phyloP scores from a whole-genome alignment of 1,140 invertebrate genomes.

The Meloidogyne exigua region DNA sequence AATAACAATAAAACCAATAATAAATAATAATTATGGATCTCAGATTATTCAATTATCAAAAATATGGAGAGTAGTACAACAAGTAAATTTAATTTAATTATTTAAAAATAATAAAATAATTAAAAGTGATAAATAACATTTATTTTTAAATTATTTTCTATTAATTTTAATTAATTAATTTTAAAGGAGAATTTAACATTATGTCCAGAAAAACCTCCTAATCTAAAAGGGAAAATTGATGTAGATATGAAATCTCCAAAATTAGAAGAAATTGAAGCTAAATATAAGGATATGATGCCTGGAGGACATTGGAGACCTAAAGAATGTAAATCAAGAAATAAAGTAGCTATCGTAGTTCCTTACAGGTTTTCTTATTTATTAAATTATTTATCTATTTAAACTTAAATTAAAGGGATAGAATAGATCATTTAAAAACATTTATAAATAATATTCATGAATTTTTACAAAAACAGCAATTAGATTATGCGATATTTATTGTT shows the following conservation, averaged over 20 bases:
- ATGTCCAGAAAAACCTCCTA: slow-evolving; percentile 13
- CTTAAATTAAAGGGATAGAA: slow-evolving; percentile 7
- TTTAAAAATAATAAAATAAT: too few relatives aligned
- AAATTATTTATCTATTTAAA: slow-evolving; percentile 61
- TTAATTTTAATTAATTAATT: neutral
- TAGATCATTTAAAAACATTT: slow-evolving; percentile 8
- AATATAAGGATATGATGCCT: slow-evolving; percentile 37
- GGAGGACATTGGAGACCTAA: slow-evolving; percentile 46
- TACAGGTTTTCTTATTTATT: slow-evolving; percentile 72
- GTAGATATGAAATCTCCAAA: neutral
- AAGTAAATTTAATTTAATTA: neutral
- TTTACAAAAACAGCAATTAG: slow-evolving; percentile 16
- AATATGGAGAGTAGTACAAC: neutral
- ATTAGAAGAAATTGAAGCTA: slow-evolving; percentile 8
- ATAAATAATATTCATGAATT: slow-evolving; percentile 9
- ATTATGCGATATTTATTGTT: slow-evolving; percentile 17
- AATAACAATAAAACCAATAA: neutral
- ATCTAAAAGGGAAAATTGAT: slow-evolving; percentile 10
- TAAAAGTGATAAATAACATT: too few relatives aligned
- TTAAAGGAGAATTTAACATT: neutral
- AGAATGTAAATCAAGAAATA: slow-evolving; percentile 36
- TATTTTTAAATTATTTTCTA: too few relatives aligned
- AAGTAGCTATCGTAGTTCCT: slow-evolving; percentile 80
- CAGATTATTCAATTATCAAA: neutral
- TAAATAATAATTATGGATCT: neutral